Conservation (phyloP, 2,113 vertebrate species). For the Coreoperca whiteheadi region DNA sequence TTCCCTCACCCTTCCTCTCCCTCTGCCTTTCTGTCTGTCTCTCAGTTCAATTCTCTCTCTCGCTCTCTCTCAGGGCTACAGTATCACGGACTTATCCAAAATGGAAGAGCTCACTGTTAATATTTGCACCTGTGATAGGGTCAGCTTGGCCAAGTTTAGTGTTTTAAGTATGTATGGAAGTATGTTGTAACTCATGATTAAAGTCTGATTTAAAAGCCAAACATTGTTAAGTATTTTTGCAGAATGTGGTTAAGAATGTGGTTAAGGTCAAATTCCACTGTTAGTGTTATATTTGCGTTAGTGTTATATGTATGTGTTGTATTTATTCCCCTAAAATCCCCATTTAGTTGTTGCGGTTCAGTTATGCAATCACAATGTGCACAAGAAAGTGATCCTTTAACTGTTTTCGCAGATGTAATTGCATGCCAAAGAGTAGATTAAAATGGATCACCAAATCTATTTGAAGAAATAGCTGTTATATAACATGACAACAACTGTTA, state of each 20-base stretch:
- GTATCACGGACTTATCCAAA: not conserved
- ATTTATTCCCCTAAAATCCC: not conserved
- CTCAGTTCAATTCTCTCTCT: not conserved
- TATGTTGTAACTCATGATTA: not conserved
- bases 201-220: not conserved
- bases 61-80: not conserved
- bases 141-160: not conserved
- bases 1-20: not conserved
- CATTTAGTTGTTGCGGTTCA: not conserved
- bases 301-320: too few relatives aligned
- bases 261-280: not conserved
- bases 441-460: conserved; percentile 18
- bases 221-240: not conserved
- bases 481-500: conserved; percentile 8
- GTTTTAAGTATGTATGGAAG: conserved; percentile 9
- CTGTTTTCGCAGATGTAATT: conserved; percentile 23
- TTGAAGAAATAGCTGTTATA: conserved; percentile 17
- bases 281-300: not conserved
- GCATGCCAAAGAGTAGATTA: conserved; percentile 5
- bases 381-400: conserved; percentile 16
- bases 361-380: not conserved
- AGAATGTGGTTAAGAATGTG: not conserved
- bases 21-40: not conserved
- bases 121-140: conserved; percentile 3
- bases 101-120: not conserved